These are phyloP conservation scores for Limanda limanda DNA, from an alignment of 2,113 vertebrate genomes.

Conservation along the genomic window DNA sequence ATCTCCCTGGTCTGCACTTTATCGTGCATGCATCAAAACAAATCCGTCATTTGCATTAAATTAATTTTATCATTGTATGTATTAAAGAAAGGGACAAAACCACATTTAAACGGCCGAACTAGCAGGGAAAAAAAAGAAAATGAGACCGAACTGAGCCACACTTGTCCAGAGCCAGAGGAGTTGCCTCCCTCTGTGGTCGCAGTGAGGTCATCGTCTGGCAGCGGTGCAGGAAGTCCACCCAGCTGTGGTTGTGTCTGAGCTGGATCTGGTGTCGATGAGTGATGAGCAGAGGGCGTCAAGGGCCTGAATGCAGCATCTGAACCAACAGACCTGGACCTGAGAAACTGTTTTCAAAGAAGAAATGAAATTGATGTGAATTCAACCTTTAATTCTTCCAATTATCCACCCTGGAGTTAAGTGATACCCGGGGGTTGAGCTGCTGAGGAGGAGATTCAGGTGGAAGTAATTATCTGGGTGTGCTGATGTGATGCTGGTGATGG, in stretches of 20 bases:
- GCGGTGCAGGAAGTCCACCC: slow-evolving; percentile 48
- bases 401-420: background rate
- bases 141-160: too few species aligned
- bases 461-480: slow-evolving; percentile 24
- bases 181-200: background rate
- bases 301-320: background rate
- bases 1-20: too few species aligned
- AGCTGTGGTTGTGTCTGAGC: slow-evolving; percentile 44
- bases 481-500: too few species aligned
- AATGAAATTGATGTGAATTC: too few species aligned
- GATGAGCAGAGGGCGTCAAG: slow-evolving; percentile 20
- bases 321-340: background rate
- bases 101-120: too few species aligned
- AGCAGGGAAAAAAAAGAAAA: background rate
- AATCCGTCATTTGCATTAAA: too few species aligned
- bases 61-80: too few species aligned
- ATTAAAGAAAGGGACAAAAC: too few species aligned
- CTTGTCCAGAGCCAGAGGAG: background rate
- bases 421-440: background rate
- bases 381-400: background rate
- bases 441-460: slow-evolving; percentile 18
- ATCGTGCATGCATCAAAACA: too few species aligned
- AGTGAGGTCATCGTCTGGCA: slow-evolving; percentile 52
- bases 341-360: too few species aligned
- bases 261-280: slow-evolving; percentile 44